phyloP scores from a whole-genome alignment of 2,888 invertebrate species.

The Acleris sparsana region DNA sequence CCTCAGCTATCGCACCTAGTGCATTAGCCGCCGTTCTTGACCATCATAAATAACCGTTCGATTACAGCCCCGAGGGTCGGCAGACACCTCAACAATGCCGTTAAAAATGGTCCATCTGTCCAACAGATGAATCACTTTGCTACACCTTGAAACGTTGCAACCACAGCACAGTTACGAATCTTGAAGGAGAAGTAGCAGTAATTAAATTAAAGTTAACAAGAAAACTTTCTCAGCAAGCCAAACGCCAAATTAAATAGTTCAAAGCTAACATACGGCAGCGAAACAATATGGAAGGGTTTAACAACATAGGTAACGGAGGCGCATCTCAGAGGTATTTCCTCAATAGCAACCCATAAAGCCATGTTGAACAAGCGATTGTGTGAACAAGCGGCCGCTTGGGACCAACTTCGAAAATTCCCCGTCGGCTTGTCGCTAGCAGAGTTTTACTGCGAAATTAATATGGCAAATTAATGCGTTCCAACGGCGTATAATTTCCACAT shows the following conservation, averaged over 20 bases:
- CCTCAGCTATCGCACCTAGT: slow-evolving; percentile 24
- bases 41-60: slow-evolving; percentile 66
- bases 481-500: slow-evolving; percentile 81
- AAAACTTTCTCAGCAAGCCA: slow-evolving; percentile 28
- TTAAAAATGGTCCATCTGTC: slow-evolving; percentile 78
- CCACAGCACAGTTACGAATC: slow-evolving; percentile 13
- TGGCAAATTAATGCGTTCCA: slow-evolving; percentile 83
- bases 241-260: slow-evolving; percentile 33
- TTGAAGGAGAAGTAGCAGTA: neutral
- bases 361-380: slow-evolving; percentile 57
- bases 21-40: slow-evolving; percentile 46
- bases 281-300: slow-evolving; percentile 30
- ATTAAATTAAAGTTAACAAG: slow-evolving; percentile 19
- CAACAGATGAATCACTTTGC: slow-evolving; percentile 65
- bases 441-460: slow-evolving; percentile 85
- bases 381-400: slow-evolving; percentile 79
- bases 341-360: slow-evolving; percentile 40
- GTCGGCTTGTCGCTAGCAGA: slow-evolving; percentile 79
- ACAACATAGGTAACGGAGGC: slow-evolving; percentile 38
- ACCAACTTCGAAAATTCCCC: slow-evolving; percentile 79
- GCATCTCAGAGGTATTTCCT: slow-evolving; percentile 37
- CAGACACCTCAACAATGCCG: slow-evolving; percentile 72
- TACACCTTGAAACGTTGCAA: slow-evolving; percentile 47
- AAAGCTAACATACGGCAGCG: slow-evolving; percentile 23
- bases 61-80: slow-evolving; percentile 60